Evolutionary conservation across 2,113 vertebrate genomes (phyloP).

Genomic region (Tragelaphus imberbis): DNA sequence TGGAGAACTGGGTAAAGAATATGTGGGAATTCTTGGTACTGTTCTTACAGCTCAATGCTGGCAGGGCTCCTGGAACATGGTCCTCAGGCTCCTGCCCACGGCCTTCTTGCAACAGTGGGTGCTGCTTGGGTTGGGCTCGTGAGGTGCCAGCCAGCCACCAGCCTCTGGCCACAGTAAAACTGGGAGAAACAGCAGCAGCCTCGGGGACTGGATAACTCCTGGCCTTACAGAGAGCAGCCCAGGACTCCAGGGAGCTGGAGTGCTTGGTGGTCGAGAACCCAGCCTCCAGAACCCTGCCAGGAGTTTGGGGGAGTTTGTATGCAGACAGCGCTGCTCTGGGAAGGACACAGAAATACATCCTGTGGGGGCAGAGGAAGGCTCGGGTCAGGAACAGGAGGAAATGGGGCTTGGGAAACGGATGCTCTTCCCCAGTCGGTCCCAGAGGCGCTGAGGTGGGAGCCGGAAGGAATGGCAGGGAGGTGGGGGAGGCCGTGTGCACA

Average conservation of each 20-base stretch:
- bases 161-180: neutral
- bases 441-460: neutral
- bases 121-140: neutral
- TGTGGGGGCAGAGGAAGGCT: neutral
- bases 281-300: neutral
- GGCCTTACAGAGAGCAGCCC: neutral
- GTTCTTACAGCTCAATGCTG: neutral
- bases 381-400: neutral
- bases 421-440: neutral
- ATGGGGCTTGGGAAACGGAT: neutral
- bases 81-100: neutral
- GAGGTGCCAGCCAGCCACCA: neutral
- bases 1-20: neutral
- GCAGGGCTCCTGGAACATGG: fast-evolving
- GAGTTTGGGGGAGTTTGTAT: neutral
- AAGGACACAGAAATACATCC: neutral
- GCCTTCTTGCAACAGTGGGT: neutral
- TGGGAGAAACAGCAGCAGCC: neutral
- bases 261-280: neutral
- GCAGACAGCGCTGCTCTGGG: neutral
- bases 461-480: neutral
- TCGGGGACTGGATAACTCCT: neutral
- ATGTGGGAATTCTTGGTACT: neutral
- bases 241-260: neutral
- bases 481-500: fast-evolving